Evolutionary conservation across 2,888 invertebrate genomes (phyloP).

Genomic region (Drosophila helvetica): DNA sequence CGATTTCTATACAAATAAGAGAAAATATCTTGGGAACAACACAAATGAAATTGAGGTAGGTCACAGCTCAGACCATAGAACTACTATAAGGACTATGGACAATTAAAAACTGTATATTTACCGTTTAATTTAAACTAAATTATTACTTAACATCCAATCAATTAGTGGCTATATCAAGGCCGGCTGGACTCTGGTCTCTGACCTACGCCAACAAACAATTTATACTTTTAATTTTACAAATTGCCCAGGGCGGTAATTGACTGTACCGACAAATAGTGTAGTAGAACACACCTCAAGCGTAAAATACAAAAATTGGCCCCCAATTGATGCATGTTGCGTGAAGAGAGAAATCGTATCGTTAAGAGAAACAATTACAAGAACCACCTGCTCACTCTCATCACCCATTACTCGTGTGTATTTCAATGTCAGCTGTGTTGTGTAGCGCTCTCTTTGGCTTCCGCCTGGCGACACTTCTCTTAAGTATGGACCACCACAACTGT

Average conservation of each 20-base stretch:
- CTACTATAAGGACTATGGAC: too few relatives aligned
- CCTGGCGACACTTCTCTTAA: too few relatives aligned
- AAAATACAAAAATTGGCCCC: not conserved
- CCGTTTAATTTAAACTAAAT: not conserved
- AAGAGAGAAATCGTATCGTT: conserved; percentile 1
- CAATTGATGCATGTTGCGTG: not conserved
- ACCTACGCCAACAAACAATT: conserved; percentile 58
- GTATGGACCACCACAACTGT: too few relatives aligned
- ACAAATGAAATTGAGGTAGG: too few relatives aligned
- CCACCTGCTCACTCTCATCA: conserved; percentile 10
- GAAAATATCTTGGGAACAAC: too few relatives aligned
- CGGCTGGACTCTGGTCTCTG: conserved; percentile 43
- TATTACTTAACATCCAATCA: conserved; percentile 8
- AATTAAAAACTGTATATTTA: too few relatives aligned
- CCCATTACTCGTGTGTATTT: not conserved
- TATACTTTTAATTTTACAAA: conserved; percentile 25
- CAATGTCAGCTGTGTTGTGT: conserved; percentile 30
- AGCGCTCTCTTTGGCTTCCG: too few relatives aligned
- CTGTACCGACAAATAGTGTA: not conserved
- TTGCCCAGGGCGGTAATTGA: conserved; percentile 36
- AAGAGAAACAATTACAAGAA: conserved; percentile 2
- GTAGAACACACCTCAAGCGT: conserved; percentile 39
- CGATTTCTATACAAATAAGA: too few relatives aligned
- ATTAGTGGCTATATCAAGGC: conserved; percentile 33
- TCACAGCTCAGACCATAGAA: too few relatives aligned